Base-by-base conservation (phyloP, 1,140 invertebrate species). In the Venustaconcha ellipsiformis region DNA sequence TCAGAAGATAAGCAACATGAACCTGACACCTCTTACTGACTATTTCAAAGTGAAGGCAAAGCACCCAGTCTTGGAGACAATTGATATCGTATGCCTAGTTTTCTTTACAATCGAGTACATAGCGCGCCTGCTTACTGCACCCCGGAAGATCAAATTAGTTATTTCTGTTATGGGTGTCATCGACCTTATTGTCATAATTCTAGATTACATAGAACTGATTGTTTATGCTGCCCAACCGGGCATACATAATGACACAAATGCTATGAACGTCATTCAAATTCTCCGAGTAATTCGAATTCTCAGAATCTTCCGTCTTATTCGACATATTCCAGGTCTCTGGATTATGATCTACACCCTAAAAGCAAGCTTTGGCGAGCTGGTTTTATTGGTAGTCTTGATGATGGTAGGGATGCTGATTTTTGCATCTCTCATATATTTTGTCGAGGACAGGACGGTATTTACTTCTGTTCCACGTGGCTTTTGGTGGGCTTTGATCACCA, bases 351-450 rank as follows among this genome's bases (percentile, higher is more conserved):
- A 99, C 92, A 99, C 98, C 71, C 92, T 99, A 87, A 93, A 96
- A 86, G 98, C 98, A 92, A 98, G 96, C 81, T 98, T 99, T 92
- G 98, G 98, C 91, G 98, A 99, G 92, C 93, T 99, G 84, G 97
- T 97, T 83, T 93, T 99, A 89, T 93, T 99, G 14, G 97, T 98
- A 95, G 94, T 99, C 89, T 99, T 99, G 92, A 93, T 99, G 86
- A 96, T 97, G 83, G 98, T 99, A 94, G 97, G 97, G 87, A 97
- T 99, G 85, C 93, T 99, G 86, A 98, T 99, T 92, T 99, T 99
- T 92, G 97, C 96, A 82, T 97, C 95, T 87, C 92, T 99, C 89
- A 96, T 96, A 87, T 78, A 72, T 62, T 81, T 74, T 70, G 76
- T 62, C 2, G 79, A 81, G 59, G 26, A 99, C 99, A 56, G 80